A percentile compares a stretch with the other conserved stretches of the same genome.
These are phyloP conservation scores for Drosophila ambigua DNA, from an alignment of 1,140 invertebrate species.

Conservation along the genomic window DNA sequence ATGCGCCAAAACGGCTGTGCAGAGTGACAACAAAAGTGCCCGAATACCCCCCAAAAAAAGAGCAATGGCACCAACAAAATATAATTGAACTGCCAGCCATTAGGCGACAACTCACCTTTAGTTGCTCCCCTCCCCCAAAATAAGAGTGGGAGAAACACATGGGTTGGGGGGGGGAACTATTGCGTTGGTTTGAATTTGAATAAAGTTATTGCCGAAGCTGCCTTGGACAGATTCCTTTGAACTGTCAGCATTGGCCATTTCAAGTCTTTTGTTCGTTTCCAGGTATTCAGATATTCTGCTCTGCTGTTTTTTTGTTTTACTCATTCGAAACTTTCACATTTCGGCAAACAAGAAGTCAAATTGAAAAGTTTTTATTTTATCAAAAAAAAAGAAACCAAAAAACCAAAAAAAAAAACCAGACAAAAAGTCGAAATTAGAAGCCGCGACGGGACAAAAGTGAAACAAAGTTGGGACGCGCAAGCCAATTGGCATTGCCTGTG, in stretches of 20 bases:
- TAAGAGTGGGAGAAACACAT: constrained; percentile 2
- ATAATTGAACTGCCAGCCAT: constrained; percentile 52
- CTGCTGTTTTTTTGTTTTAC: constrained; percentile 20
- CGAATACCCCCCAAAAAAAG: neutral
- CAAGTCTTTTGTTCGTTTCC: constrained; percentile 33
- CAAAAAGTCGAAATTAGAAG: constrained; percentile 54
- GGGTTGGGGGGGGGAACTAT: neutral
- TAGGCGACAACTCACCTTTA: constrained; percentile 33
- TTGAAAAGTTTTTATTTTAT: constrained; percentile 68
- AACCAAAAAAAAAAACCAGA: neutral
- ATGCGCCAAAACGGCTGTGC: constrained; percentile 16
- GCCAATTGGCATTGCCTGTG: constrained; percentile 8
- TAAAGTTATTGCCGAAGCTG: neutral
- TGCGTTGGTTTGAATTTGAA: constrained; percentile 18
- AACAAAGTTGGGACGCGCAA: constrained; percentile 44
- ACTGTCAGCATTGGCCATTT: constrained; percentile 46
- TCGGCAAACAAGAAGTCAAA: constrained; percentile 56
- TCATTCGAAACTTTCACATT: constrained; percentile 56
- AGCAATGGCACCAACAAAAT: constrained; percentile 7
- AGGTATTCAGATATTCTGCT: constrained; percentile 6
- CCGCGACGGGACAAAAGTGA: constrained; percentile 43
- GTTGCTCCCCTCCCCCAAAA: neutral
- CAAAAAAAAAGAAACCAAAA: constrained; percentile 22
- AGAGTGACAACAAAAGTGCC: constrained; percentile 16
- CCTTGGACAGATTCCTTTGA: constrained; percentile 34